phyloP scores from a whole-genome alignment of 2,113 vertebrate genomes.

The Oxyura jamaicensis region DNA sequence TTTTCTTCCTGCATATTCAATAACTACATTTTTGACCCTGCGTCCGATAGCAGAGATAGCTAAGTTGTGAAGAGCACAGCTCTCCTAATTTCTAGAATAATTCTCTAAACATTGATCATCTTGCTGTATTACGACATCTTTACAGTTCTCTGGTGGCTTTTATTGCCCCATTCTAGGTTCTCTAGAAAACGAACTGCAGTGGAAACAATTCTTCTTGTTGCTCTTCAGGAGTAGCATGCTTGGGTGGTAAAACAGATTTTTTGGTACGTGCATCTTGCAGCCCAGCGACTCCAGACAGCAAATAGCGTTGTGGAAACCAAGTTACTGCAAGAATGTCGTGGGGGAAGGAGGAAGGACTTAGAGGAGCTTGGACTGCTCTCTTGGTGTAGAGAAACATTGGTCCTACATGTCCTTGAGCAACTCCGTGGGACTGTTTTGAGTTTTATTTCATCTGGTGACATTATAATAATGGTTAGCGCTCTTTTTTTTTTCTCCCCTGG shows the following conservation, averaged over 20 bases:
- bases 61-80: neutral
- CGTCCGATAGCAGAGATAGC: neutral
- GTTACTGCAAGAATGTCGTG: neutral
- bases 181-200: neutral
- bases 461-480: neutral
- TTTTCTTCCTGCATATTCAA: neutral
- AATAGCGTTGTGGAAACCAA: neutral
- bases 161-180: neutral
- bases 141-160: neutral
- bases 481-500: neutral
- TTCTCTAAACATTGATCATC: neutral
- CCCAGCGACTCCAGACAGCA: neutral
- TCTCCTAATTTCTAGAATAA: neutral
- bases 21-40: neutral
- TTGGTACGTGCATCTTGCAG: neutral
- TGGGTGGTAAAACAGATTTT: neutral
- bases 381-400: accelerated
- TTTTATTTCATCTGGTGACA: neutral
- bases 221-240: neutral
- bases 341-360: neutral
- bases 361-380: neutral
- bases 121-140: neutral
- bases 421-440: neutral
- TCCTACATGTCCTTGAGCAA: neutral
- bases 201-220: neutral